Evolutionary conservation across 2,888 invertebrate species (phyloP).

Genomic region (Tinea trinotella): DNA sequence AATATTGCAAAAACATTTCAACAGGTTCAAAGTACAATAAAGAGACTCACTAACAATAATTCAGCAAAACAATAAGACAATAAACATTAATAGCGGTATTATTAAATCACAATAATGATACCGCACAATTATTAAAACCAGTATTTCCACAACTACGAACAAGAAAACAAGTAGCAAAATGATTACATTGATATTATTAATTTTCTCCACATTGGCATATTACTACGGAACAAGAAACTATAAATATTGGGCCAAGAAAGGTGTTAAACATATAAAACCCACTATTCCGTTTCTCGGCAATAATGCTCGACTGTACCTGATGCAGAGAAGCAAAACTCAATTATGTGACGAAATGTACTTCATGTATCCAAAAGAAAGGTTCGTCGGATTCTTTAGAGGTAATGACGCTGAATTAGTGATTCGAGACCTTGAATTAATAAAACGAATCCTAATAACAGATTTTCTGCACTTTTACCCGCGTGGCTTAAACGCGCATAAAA

Average conservation of each 20-base stretch:
- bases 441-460: constrained; percentile 35
- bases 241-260: constrained; percentile 32
- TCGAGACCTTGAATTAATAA: constrained; percentile 39
- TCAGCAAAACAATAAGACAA: background rate
- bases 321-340: constrained; percentile 35
- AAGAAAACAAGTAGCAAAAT: background rate
- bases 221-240: constrained; percentile 38
- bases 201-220: constrained; percentile 2
- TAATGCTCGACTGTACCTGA: constrained; percentile 32
- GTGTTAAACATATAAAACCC: constrained; percentile 40
- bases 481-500: constrained; percentile 33
- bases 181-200: background rate
- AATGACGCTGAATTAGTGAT: constrained; percentile 33
- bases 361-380: constrained; percentile 39
- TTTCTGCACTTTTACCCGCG: constrained; percentile 37
- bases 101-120: background rate
- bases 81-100: background rate
- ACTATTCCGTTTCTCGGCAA: constrained; percentile 37
- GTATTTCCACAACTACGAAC: background rate
- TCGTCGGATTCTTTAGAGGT: constrained; percentile 27
- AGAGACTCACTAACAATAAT: background rate
- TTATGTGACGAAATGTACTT: constrained; percentile 36
- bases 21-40: background rate
- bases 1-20: constrained; percentile 5
- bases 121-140: background rate